phyloP scores from a whole-genome alignment of 2,113 vertebrate species.

The Rattus rattus region DNA sequence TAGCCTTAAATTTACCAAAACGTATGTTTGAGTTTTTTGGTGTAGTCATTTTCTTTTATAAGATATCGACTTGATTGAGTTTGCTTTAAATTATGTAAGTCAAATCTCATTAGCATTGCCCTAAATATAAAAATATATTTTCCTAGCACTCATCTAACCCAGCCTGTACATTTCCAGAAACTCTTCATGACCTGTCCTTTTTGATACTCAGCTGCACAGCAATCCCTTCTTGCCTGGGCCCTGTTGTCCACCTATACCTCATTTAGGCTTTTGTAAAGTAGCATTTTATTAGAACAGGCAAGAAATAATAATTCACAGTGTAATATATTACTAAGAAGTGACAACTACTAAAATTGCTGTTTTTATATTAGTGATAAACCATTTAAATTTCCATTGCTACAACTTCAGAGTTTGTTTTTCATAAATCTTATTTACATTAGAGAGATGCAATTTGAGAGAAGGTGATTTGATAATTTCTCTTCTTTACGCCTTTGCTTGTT shows the following conservation, averaged over 20 bases:
- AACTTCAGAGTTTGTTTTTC: neutral
- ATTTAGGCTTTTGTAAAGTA: neutral
- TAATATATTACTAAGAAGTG: conserved; percentile 20
- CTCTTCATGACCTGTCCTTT: neutral
- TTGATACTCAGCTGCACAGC: neutral
- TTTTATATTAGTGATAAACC: neutral
- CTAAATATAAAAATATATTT: neutral
- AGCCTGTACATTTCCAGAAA: neutral
- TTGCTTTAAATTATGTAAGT: neutral
- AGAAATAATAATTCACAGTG: conserved; percentile 24
- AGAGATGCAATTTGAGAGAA: neutral
- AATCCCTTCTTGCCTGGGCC: neutral
- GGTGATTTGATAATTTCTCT: neutral
- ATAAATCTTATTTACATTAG: conserved; percentile 11
- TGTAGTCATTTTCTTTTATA: neutral
- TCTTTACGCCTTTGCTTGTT: neutral
- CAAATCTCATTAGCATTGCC: neutral
- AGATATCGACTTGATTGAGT: neutral
- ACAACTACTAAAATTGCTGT: conserved; percentile 30
- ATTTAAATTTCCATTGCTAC: neutral
- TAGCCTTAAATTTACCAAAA: neutral
- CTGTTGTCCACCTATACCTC: neutral
- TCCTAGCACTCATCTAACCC: neutral
- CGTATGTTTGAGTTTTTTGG: neutral
- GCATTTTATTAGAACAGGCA: neutral